Evolutionary conservation across 2,888 invertebrate species (phyloP).

Genomic region (Eupithecia subfuscata): DNA sequence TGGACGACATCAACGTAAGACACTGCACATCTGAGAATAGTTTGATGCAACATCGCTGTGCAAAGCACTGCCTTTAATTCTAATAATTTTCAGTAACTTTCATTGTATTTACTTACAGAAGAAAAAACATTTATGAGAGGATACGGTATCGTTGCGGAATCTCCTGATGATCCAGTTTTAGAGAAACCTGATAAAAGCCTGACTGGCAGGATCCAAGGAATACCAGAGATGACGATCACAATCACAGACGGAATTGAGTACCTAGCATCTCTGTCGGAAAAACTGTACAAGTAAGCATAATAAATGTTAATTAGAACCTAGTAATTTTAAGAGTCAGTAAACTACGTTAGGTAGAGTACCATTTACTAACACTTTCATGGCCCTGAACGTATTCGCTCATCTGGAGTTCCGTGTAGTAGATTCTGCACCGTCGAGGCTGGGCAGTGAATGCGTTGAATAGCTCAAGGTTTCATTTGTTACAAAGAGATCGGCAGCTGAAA

Average conservation of each 20-base stretch:
- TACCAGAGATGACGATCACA: slow-evolving; percentile 66
- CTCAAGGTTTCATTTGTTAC: neutral
- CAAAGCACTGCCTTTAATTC: neutral
- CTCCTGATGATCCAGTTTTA: slow-evolving; percentile 40
- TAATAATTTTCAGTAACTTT: neutral
- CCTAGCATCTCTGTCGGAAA: slow-evolving; percentile 64
- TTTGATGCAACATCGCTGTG: neutral
- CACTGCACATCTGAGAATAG: neutral
- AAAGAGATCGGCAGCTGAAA: neutral
- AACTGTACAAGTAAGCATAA: slow-evolving; percentile 65
- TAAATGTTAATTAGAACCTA: neutral
- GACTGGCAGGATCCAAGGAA: slow-evolving; percentile 60
- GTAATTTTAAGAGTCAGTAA: neutral
- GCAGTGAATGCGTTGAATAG: neutral
- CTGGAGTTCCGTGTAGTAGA: no score
- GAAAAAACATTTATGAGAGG: slow-evolving; percentile 47
- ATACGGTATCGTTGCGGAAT: slow-evolving; percentile 44
- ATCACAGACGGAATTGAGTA: slow-evolving; percentile 70
- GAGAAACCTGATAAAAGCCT: slow-evolving; percentile 55
- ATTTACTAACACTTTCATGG: no score
- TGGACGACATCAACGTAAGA: slow-evolving; percentile 57
- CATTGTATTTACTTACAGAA: slow-evolving; percentile 40
- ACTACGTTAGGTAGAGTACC: neutral
- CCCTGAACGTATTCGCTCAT: no score
- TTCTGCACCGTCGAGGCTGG: no score